Base-by-base conservation (phyloP, 2,888 invertebrate genomes). In the Vannuccia rotundouncinata region DNA sequence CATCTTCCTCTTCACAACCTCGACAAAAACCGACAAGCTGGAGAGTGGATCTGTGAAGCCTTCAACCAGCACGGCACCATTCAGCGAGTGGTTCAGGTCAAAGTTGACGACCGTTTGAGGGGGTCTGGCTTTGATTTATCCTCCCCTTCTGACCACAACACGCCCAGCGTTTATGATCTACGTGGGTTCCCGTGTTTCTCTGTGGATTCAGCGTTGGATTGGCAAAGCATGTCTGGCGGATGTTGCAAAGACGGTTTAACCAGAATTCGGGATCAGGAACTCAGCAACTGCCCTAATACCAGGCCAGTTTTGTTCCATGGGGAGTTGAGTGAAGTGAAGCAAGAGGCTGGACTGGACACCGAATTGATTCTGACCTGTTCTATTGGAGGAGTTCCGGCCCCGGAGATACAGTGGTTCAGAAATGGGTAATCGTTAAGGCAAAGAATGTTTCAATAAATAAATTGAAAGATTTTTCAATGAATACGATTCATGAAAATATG, bases 1-100 rank as follows among this genome's bases (percentile, higher is more conserved):
- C 66, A 66, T 66, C 66, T 66, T 27, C 66, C 66, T 22, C 66
- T 66, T 2, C 66, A 66, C 66, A 27, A 66, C 22, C 66, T 66
- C 66, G 22, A 5, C 25, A 17, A 22, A 27, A 66, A 22, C 25
- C n/a, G n/a, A n/a, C 66, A 66, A 2, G 66, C 66, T 2, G 66
- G 66, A 5, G 66, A 66, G 66, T 66, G 66, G 66, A 66, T 66
- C 66, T 66, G 66, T 22, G 66, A 66, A 22, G 66, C 66, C 66
- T 66, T 27, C 5, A 66, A 66, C 25, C 66, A 27, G 25, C 22
- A 22, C 2, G 66, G 66, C 25, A 66, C 22, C 25, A 27, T 66
- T 17, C 66, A 27, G 22, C 66, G 66, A 66, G 66, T 66, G 10
- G 66, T 66, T 27, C 66, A 66, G 66, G 66, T 66, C 22, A 66